Base-by-base conservation (phyloP, 2,888 invertebrate genomes). In the Dermolepida albohirtum region DNA sequence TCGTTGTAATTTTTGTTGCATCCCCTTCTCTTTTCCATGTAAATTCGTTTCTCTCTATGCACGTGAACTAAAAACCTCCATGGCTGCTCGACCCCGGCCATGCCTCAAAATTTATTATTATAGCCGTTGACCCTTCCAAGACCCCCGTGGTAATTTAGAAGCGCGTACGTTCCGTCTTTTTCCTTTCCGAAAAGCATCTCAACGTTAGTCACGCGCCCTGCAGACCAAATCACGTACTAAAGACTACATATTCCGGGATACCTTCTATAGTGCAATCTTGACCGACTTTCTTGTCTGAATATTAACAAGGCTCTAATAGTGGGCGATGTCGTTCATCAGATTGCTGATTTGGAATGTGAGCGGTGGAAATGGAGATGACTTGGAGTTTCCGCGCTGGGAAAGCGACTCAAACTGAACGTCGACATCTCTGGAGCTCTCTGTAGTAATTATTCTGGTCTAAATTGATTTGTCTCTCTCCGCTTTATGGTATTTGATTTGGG, bases 121-220 rank as follows among this genome's bases (percentile, higher is more conserved):
- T 76, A 72, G 72, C 75, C 71, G 74, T 70, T 76, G 76, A 75
- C 75, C 75, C 76, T 75, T 75, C 72, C 75, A 70, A 74, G 73
- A 74, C 75, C 76, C 71, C 74, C 6, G 66, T 67, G 73, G 73
- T 74, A 75, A 73, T 75, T 75, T 73, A 72, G 59, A 34, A 6
- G 11, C 63, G 54, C 70, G 72, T 69, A 69, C 71, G 71, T 69
- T 68, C 66, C 65, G 71, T 70, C 70, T 66, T 71, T 74, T 69
- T 67, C 59, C 66, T 49, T 62, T 64, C 66, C 47, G 62, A 67
- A 68, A 69, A 67, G 69, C 67, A 62, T 69, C 67, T 64, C 69
- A 49, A 63, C 68, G 71, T 72, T 72, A 75, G 75, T 74, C 74
- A 75, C 72, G 73, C 71, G 69, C 69, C 64, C 34, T 34, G 6